Evolutionary conservation across 2,797 vertebrate genomes (phyloP).

Genomic region (Schizothorax lantsangensis): DNA sequence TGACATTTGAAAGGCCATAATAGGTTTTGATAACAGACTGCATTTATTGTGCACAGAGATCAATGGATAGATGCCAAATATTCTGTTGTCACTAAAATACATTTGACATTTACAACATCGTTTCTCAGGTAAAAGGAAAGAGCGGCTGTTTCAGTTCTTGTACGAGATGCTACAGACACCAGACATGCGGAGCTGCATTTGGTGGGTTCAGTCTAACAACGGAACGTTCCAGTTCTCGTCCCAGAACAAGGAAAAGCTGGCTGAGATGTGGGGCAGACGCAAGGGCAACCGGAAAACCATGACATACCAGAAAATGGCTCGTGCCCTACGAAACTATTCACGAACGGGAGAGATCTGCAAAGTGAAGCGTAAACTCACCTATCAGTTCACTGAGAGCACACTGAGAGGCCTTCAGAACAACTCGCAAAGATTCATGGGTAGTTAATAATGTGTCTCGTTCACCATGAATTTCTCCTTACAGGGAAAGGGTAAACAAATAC

Average conservation of each 20-base stretch:
- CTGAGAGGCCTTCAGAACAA: conserved; percentile 75
- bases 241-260: conserved; percentile 84
- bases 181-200: conserved; percentile 84
- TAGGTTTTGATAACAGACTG: not conserved
- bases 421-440: conserved; percentile 42
- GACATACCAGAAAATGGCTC: conserved; percentile 87
- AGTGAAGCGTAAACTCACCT: conserved; percentile 84
- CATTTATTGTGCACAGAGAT: not conserved
- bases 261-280: conserved; percentile 80
- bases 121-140: conserved; percentile 81
- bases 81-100: not conserved
- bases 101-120: not conserved
- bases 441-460: conserved; percentile 29
- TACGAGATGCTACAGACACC: conserved; percentile 86
- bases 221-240: conserved; percentile 87
- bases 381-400: conserved; percentile 79
- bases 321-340: conserved; percentile 82
- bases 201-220: conserved; percentile 81
- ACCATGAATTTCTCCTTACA: conserved; percentile 3
- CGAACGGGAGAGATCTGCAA: conserved; percentile 84
- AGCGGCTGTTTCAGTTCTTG: conserved; percentile 84
- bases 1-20: not conserved
- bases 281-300: conserved; percentile 86
- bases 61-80: not conserved
- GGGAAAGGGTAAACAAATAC: conserved; percentile 73